Evolutionary conservation across 2,113 vertebrate genomes (phyloP).

Genomic region (Brachionichthys hirsutus): DNA sequence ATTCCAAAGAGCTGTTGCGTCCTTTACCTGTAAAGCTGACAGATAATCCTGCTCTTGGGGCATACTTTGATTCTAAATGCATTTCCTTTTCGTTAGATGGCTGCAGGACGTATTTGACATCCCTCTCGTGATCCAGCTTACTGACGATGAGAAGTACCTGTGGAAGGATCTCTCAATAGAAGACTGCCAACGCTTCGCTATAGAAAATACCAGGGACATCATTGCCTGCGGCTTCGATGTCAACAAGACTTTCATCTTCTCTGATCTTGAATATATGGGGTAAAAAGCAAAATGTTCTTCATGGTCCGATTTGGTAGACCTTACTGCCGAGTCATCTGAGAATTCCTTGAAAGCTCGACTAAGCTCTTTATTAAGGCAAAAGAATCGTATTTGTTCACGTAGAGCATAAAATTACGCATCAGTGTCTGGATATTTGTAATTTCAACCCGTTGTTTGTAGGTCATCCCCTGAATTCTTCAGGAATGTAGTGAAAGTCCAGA

Average conservation of each 20-base stretch:
- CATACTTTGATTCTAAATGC: neutral
- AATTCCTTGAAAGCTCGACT: neutral
- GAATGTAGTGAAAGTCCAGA: slow-evolving; percentile 94
- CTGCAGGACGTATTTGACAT: slow-evolving; percentile 94
- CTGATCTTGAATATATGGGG: slow-evolving; percentile 96
- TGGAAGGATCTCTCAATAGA: slow-evolving; percentile 96
- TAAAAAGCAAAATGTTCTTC: slow-evolving; percentile 58
- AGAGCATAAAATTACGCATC: neutral
- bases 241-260: slow-evolving; percentile 98
- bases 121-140: slow-evolving; percentile 93
- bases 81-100: slow-evolving; percentile 79
- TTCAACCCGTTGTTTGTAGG: slow-evolving; percentile 65
- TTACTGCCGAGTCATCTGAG: neutral
- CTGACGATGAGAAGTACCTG: slow-evolving; percentile 97
- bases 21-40: neutral
- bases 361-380: neutral
- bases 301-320: neutral
- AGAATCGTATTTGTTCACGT: neutral
- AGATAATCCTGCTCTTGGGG: neutral
- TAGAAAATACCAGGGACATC: slow-evolving; percentile 94
- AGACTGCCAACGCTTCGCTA: slow-evolving; percentile 83
- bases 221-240: slow-evolving; percentile 95
- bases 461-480: slow-evolving; percentile 87
- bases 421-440: neutral
- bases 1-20: neutral